A percentile compares a stretch with the other conserved stretches of the same genome.
Evolutionary conservation across 1,140 invertebrate genomes (phyloP).

Genomic region (Lasaia peninsularis): DNA sequence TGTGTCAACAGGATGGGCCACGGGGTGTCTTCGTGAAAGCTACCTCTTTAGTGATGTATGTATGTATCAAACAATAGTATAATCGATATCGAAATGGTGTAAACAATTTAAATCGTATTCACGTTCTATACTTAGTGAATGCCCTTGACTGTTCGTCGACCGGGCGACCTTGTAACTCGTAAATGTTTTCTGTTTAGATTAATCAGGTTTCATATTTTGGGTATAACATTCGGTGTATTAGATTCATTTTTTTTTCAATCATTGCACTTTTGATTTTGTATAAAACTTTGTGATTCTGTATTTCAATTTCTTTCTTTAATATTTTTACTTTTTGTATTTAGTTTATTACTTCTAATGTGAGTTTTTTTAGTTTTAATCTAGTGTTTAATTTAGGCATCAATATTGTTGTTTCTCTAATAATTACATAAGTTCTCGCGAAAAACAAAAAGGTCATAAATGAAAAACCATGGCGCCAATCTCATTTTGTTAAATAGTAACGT

Average conservation of each 20-base stretch:
- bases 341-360: too few species aligned
- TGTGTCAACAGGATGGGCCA: conserved; percentile 31
- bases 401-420: too few species aligned
- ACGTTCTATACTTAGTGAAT: conserved; percentile 58
- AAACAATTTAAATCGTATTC: conserved; percentile 43
- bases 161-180: conserved; percentile 64
- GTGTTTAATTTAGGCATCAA: too few species aligned
- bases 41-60: neutral
- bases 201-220: conserved; percentile 49
- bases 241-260: neutral
- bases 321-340: too few species aligned
- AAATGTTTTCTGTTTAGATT: conserved; percentile 65
- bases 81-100: conserved; percentile 31
- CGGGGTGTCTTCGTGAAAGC: neutral
- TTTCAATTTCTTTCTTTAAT: too few species aligned
- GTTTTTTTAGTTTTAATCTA: too few species aligned
- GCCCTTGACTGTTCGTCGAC: conserved; percentile 70
- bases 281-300: too few species aligned
- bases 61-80: conserved; percentile 14
- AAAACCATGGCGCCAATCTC: too few species aligned
- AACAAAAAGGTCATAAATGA: too few species aligned
- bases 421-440: too few species aligned
- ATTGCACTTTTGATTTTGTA: too few species aligned
- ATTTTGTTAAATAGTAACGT: too few species aligned
- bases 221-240: conserved; percentile 6